Conservation (phyloP, 1,140 invertebrate species). For the Cydia strobilella region DNA sequence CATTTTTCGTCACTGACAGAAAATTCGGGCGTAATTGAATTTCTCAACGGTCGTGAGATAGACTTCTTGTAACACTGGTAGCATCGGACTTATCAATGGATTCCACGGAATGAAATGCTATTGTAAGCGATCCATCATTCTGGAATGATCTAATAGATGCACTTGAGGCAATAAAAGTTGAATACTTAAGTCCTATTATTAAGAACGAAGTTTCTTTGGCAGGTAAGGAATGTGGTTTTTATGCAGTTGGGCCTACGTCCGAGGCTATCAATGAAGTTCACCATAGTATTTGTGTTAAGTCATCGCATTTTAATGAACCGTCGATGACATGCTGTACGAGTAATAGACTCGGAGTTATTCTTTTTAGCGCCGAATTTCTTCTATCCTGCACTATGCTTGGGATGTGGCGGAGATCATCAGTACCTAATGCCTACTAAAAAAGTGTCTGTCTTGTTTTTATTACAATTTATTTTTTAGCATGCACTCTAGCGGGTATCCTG, state of each 20-base stretch:
- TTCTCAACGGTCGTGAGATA: conserved; percentile 69
- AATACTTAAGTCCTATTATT: conserved; percentile 42
- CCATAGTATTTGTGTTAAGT: conserved; percentile 77
- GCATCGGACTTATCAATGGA: conserved; percentile 78
- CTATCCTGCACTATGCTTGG: conserved; percentile 50
- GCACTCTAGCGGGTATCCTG: conserved; percentile 50
- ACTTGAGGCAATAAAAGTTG: conserved; percentile 43
- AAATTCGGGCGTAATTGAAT: conserved; percentile 56
- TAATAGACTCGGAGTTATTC: conserved; percentile 78
- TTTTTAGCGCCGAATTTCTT: conserved; percentile 75
- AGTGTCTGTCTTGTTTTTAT: conserved; percentile 44
- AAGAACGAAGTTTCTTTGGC: conserved; percentile 48
- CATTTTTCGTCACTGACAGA: conserved; percentile 35
- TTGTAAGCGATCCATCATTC: conserved; percentile 72
- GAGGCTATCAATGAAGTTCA: conserved; percentile 79
- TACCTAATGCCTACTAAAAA: conserved; percentile 46
- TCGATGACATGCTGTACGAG: conserved; percentile 77
- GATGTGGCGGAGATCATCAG: conserved; percentile 58
- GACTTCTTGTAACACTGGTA: conserved; percentile 76
- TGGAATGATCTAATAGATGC: conserved; percentile 61
- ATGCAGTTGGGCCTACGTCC: conserved; percentile 69
- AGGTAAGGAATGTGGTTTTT: conserved; percentile 57
- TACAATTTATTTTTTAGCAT: conserved; percentile 51
- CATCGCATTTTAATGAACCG: conserved; percentile 79
- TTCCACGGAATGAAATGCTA: conserved; percentile 77